Evolutionary conservation across 2,888 invertebrate genomes (phyloP), one percentile per base, ranked within the genome.

Genomic region (Camponotus fellah): DNA sequence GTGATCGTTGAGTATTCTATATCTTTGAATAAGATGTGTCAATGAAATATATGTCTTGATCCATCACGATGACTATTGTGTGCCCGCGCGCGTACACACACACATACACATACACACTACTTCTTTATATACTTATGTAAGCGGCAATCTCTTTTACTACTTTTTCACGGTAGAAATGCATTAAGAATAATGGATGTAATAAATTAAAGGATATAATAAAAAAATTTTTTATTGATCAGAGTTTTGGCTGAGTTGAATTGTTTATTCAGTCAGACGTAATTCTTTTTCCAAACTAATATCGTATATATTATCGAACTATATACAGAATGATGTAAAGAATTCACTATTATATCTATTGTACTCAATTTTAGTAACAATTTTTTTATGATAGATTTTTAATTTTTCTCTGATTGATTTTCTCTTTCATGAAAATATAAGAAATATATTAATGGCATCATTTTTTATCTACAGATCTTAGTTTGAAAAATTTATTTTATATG

Each of bases 191-290:
- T 79, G 58, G 34, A 71, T 79, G 72, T 79, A 79, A 71, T 79
- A 79, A 79, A 79, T 79, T 79, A 79, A 71, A 79, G 26, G 21
- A 71, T 79, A 17, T 62, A 79, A 79, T 79, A 79, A 79, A 26
- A 77, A 14, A 71, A 37, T 79, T 79, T 79, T 79, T 79, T 79
- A 79, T 79, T 60, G 46, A 46, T 60, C 71, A 71, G 26, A 34
- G 71, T 21, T 77, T 26, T 4, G n/a, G 17, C 8, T 53, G 53
- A 53, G 10, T 14, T 14, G 21, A 68, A 46, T 37, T 21, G 43
- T 71, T 71, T 69, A 43, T 21, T 46, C 37, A 17, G 12, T n/a
- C 17, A 56, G 40, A 68, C 2, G 5, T 17, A 56, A 17, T 32
- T 56, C 14, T 43, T 56, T n/a, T 66, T 9, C 5, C 26, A 58